phyloP scores from a whole-genome alignment of 2,113 vertebrate genomes.

The Rhinolophus sinicus region DNA sequence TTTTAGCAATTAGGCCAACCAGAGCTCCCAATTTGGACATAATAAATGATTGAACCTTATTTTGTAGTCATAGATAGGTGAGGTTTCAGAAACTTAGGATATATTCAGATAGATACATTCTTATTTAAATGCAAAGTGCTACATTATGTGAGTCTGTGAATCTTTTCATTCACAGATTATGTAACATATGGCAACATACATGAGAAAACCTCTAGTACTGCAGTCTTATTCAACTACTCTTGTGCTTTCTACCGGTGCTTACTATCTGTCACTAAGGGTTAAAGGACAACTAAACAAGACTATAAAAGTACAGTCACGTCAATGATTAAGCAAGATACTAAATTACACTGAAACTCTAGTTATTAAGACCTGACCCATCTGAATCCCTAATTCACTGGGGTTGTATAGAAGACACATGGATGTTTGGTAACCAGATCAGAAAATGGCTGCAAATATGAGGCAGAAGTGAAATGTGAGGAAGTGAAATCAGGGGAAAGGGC shows the following conservation, averaged over 20 bases:
- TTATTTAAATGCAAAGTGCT: constrained; percentile 10
- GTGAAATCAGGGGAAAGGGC: background rate
- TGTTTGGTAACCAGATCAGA: background rate
- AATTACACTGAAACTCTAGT: background rate
- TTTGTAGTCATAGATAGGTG: background rate
- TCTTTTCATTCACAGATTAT: background rate
- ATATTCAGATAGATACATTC: background rate
- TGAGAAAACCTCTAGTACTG: background rate
- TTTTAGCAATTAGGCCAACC: background rate
- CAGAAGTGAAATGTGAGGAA: background rate
- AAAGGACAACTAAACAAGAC: background rate
- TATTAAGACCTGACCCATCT: background rate
- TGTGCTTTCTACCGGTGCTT: background rate
- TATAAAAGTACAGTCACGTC: background rate
- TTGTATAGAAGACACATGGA: background rate
- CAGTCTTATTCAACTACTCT: background rate
- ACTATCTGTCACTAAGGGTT: background rate
- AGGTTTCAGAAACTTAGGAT: background rate
- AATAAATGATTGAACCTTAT: background rate
- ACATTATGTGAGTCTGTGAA: background rate
- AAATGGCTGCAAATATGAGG: background rate
- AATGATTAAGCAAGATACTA: background rate
- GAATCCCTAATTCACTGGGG: background rate
- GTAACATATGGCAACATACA: background rate
- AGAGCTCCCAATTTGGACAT: background rate